Base-by-base conservation (phyloP, 1,140 invertebrate species). In the Belonocnema kinseyi region DNA sequence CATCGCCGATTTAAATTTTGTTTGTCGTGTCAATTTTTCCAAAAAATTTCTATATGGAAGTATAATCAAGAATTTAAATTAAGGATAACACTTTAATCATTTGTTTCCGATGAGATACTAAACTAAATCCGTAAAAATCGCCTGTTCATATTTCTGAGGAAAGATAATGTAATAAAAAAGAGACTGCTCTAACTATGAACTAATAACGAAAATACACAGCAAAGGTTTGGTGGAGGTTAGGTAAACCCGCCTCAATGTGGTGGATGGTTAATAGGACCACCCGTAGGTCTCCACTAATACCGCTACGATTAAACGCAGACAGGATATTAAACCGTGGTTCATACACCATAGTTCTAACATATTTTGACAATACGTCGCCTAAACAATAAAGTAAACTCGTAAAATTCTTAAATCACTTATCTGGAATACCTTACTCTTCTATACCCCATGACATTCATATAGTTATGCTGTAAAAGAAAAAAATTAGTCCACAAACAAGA, bases 291-390 rank as follows among this genome's bases (percentile, higher is more conserved):
- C 58, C 82, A 86, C 85, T 90, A 89, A 89, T 89, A 84, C 88
- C 86, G 77, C 74, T 76, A 78, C 87, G 88, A 90, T 90, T 90
- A 89, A 89, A 88, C 80, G 87, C 83, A 88, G 88, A 90, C 88
- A 87, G 88, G 88, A 90, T 90, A 90, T 90, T 90, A 90, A 90
- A 90, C 84, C 84, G 82, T 81, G 86, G 78, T 80, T 82, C 82
- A 82, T 84, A 85, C 80, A 85, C 77, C 77, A 74, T 70, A 77
- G 73, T 70, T 82, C 77, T 88, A 87, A 87, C 84, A 85, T 87
- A 89, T 89, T 90, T 88, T 86, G 87, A 90, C 88, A 90, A 90
- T 89, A 85, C 87, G 87, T 85, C 85, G 82, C 79, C 78, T 81
- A 73, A 83, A 81, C 85, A 81, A 88, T 88, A 88, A 89, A 88